These are phyloP conservation scores for Cololabis saira DNA, from an alignment of 2,113 vertebrate species.

Conservation along the genomic window DNA sequence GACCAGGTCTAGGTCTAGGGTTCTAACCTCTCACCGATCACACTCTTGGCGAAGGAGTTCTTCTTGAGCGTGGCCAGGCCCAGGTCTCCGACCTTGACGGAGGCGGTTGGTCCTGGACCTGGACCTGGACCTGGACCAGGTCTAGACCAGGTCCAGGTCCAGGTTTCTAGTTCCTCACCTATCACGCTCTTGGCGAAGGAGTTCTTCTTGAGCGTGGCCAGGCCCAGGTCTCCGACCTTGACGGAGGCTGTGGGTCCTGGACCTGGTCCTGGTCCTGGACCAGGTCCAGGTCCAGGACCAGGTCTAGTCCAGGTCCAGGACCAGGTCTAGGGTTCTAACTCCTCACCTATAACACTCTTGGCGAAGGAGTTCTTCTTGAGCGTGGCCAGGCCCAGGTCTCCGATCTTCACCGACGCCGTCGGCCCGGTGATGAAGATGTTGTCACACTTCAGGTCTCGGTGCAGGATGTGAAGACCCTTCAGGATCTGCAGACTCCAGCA, in stretches of 20 bases:
- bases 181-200: too few relatives aligned
- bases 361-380: conserved; percentile 92
- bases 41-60: too few relatives aligned
- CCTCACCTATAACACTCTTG: conserved; percentile 90
- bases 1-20: too few relatives aligned
- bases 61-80: too few relatives aligned
- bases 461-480: conserved; percentile 90
- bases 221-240: conserved; percentile 92
- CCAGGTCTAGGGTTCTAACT: too few relatives aligned
- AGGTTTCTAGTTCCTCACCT: too few relatives aligned
- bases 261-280: conserved; percentile 96
- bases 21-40: too few relatives aligned
- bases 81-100: conserved; percentile 93
- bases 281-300: too few relatives aligned
- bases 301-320: too few relatives aligned
- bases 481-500: conserved; percentile 92
- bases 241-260: conserved; percentile 90
- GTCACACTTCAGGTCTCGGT: conserved; percentile 94
- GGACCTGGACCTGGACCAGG: too few relatives aligned
- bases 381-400: conserved; percentile 91
- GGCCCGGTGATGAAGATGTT: conserved; percentile 95
- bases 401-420: conserved; percentile 90
- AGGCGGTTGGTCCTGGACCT: conserved; percentile 91
- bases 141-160: too few relatives aligned
- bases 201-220: too few relatives aligned